phyloP scores from a whole-genome alignment of 2,797 vertebrate genomes.

The Labeo calbasu region DNA sequence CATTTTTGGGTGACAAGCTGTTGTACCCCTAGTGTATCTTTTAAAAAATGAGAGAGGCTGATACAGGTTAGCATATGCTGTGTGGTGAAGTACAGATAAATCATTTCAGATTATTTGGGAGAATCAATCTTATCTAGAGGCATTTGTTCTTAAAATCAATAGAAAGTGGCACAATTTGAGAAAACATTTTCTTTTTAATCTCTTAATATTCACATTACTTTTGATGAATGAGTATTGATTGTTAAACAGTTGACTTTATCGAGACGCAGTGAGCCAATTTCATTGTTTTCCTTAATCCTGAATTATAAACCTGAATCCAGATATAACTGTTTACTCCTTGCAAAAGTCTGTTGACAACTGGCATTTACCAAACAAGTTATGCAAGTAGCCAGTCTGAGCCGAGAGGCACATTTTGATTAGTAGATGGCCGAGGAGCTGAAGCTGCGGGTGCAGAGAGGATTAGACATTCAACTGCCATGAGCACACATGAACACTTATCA shows the following conservation, averaged over 20 bases:
- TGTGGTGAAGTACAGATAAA: background rate
- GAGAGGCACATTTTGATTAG: slow-evolving; percentile 17
- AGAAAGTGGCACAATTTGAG: background rate
- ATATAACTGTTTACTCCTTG: background rate
- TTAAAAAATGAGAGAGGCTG: background rate
- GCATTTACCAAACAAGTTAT: background rate
- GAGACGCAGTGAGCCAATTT: background rate
- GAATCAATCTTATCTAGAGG: background rate
- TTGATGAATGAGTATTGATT: background rate
- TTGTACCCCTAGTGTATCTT: background rate
- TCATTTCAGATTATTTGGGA: background rate
- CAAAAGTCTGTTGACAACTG: slow-evolving; percentile 1
- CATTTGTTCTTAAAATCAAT: background rate
- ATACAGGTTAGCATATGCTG: background rate
- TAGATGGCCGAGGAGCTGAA: slow-evolving; percentile 7
- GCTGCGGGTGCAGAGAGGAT: background rate
- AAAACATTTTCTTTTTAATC: too few species aligned
- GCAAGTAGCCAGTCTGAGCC: background rate
- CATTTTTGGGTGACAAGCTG: background rate
- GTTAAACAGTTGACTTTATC: background rate
- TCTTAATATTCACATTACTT: background rate
- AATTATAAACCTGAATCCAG: background rate
- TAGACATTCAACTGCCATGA: slow-evolving; percentile 22
- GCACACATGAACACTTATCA: slow-evolving; percentile 22
- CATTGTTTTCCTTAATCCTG: background rate